These are phyloP conservation scores for Menidia menidia DNA, from an alignment of 2,797 vertebrate genomes.

Conservation along the genomic window DNA sequence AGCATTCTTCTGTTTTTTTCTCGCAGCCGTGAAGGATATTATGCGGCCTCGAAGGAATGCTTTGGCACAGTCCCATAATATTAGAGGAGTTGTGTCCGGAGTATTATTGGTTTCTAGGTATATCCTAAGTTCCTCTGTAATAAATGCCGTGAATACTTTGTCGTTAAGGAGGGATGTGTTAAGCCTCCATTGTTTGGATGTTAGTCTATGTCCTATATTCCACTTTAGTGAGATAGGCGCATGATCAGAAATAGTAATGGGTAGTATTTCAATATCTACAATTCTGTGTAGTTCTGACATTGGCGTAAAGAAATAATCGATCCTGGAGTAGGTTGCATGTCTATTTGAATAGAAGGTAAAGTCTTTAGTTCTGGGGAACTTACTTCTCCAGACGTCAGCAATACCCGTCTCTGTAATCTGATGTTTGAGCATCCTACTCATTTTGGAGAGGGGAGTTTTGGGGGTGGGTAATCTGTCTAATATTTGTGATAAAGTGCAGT, in stretches of 20 bases:
- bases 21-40: no score
- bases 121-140: no score
- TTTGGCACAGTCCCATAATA: no score
- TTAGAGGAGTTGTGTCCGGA: no score
- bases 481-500: background rate
- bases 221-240: background rate
- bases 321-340: background rate
- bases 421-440: background rate
- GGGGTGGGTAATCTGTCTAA: background rate
- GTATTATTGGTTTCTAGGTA: no score
- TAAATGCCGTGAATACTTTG: background rate
- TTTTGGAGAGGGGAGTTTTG: fast-evolving
- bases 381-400: background rate
- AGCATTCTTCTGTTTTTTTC: no score
- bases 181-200: background rate
- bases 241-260: background rate
- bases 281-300: constrained; percentile 5
- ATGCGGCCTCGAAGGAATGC: no score
- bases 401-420: background rate
- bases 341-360: constrained; percentile 9
- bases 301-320: background rate
- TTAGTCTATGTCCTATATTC: background rate
- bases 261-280: background rate
- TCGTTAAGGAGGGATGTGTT: constrained; percentile 14
- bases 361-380: background rate